Evolutionary conservation across 1,140 invertebrate genomes (phyloP), one percentile per base, ranked within the genome.

Genomic region (Sycophila sp.): DNA sequence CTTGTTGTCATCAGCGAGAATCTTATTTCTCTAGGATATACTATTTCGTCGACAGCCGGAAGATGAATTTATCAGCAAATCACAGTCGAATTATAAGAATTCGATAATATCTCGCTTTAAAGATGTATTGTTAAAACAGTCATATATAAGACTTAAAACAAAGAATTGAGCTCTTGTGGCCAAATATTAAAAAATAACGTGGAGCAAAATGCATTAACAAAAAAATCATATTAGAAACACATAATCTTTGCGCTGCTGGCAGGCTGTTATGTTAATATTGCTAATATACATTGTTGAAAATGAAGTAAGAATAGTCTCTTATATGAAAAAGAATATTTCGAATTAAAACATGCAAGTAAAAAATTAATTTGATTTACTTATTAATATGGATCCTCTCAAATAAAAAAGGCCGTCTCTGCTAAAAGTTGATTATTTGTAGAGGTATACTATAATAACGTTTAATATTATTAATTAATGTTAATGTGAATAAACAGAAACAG

Each of bases 251-350:
- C 75, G 80, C 85, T 86, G 83, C 83, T 85, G 83, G 83, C 83
- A 84, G 81, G 79, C 83, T 86, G 84, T 85, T 86, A 81, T 78
- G 81, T 85, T 86, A 82, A 77, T 81, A 81, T 78, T 79, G 76
- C 77, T 77, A 72, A 80, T 81, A 81, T 76, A 78, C 78, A 75
- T 80, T 83, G 80, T 83, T 82, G 72, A 83, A 77, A 73, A 80
- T 75, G 75, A 80, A 75, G 38, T 72, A 76, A 80, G 74, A 76
- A 73, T 79, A 80, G 75, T 71, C 78, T 80, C 76, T 76, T 77
- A 76, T 76, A 78, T 73, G 71, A 68, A 66, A 78, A 78, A 77
- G 56, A 59, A 68, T 47, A 79, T 78, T 80, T 77, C 74, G 75
- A 73, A 65, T 74, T 78, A 71, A 77, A 72, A 40, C 55, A n/a